Evolutionary conservation across 2,888 invertebrate genomes (phyloP).

Genomic region (Agelastica alni): DNA sequence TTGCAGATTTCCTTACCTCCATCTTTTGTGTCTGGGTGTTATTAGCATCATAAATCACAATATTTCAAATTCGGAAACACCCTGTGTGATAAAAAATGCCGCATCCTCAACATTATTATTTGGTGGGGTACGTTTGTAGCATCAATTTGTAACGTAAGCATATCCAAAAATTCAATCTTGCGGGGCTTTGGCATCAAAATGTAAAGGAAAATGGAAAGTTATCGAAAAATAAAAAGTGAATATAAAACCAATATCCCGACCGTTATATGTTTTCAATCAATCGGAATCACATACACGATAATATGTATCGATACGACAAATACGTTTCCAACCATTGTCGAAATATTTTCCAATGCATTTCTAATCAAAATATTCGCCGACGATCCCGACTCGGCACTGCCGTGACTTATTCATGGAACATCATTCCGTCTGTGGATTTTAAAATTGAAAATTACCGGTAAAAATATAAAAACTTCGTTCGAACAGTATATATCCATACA

Average conservation of each 20-base stretch:
- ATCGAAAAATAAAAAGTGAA: conserved; percentile 22
- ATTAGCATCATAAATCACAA: too few species aligned
- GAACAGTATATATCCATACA: too few species aligned
- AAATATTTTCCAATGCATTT: conserved; percentile 41
- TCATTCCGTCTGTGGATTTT: too few species aligned
- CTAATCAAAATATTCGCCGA: conserved; percentile 40
- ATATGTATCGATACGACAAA: conserved; percentile 38
- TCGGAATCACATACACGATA: conserved; percentile 48
- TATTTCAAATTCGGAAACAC: too few species aligned
- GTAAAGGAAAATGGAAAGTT: neutral
- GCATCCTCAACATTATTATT: too few species aligned
- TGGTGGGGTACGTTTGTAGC: too few species aligned
- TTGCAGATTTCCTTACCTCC: too few species aligned
- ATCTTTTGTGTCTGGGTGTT: too few species aligned
- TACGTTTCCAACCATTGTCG: conserved; percentile 40
- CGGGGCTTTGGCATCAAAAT: neutral
- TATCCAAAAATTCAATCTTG: neutral
- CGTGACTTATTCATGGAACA: too few species aligned
- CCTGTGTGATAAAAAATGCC: neutral
- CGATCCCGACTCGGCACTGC: too few species aligned
- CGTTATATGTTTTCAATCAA: conserved; percentile 46
- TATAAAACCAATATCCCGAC: conserved; percentile 36
- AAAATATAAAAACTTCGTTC: too few species aligned
- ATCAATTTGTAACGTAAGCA: neutral
- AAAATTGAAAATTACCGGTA: too few species aligned